A percentile compares a stretch with the other conserved stretches of the same genome.
Evolutionary conservation across 2,888 invertebrate genomes (phyloP).

Genomic region (Hirtodrosophila duncani): DNA sequence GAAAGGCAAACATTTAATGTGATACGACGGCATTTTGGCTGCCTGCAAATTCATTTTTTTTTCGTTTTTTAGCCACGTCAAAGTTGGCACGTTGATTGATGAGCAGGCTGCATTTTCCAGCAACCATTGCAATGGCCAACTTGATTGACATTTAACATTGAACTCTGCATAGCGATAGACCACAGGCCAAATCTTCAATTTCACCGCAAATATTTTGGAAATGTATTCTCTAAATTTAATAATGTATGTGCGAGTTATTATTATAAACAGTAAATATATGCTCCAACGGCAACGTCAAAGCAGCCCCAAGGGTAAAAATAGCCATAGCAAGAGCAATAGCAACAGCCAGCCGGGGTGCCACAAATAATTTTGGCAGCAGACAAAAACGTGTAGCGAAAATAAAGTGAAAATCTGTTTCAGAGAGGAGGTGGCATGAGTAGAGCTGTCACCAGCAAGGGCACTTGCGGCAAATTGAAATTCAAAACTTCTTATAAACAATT

Average conservation of each 20-base stretch:
- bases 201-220: constrained; percentile 53
- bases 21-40: constrained; percentile 28
- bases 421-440: constrained; percentile 15
- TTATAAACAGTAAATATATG: constrained; percentile 22
- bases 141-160: constrained; percentile 68
- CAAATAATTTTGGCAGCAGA: constrained; percentile 23
- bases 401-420: constrained; percentile 1
- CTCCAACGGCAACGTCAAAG: constrained; percentile 4
- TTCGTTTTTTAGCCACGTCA: constrained; percentile 30
- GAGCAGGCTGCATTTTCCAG: constrained; percentile 27
- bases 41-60: constrained; percentile 33
- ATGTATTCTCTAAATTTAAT: constrained; percentile 38
- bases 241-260: constrained; percentile 18
- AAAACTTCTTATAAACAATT: constrained; percentile 27
- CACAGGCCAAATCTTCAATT: constrained; percentile 24
- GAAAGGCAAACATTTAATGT: constrained; percentile 31
- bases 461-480: constrained; percentile 40
- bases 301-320: constrained; percentile 1
- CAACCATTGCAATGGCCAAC: constrained; percentile 29
- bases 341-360: constrained; percentile 1
- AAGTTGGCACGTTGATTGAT: constrained; percentile 54
- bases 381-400: constrained; percentile 18
- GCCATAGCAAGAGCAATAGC: not conserved
- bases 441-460: no score
- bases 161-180: constrained; percentile 48